Evolutionary conservation across 2,888 invertebrate genomes (phyloP).

Genomic region (Bimastos eiseni): DNA sequence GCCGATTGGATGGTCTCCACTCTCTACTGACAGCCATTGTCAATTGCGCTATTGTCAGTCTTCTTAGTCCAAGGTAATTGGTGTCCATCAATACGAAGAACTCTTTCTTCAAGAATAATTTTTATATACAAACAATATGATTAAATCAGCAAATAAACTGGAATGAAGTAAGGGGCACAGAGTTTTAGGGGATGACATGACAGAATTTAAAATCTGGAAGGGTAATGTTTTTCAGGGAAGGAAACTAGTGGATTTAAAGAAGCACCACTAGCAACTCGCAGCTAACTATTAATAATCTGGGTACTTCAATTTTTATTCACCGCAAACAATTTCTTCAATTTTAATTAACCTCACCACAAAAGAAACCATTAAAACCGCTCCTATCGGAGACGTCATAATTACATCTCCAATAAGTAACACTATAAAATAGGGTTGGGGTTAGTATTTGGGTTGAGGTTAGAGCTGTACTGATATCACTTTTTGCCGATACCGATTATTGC

Average conservation of each 20-base stretch:
- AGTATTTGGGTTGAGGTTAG: too few species aligned
- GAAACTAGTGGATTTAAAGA: neutral
- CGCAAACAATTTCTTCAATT: too few species aligned
- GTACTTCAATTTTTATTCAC: too few species aligned
- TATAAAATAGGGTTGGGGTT: too few species aligned
- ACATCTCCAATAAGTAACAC: too few species aligned
- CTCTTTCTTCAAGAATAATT: neutral
- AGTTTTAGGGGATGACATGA: neutral
- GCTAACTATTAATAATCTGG: neutral
- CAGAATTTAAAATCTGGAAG: neutral
- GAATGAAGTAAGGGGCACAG: neutral
- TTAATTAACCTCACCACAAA: too few species aligned
- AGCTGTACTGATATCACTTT: too few species aligned
- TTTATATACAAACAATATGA: too few species aligned
- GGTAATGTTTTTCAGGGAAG: neutral
- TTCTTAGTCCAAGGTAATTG: constrained; percentile 39
- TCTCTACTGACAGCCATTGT: constrained; percentile 49
- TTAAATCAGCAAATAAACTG: neutral
- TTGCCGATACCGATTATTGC: too few species aligned
- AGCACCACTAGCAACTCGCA: neutral
- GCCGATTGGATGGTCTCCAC: constrained; percentile 50
- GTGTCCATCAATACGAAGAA: neutral
- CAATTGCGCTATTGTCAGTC: constrained; percentile 50
- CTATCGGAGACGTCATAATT: too few species aligned
- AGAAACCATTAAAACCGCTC: too few species aligned